Base-by-base conservation (phyloP, 2,113 vertebrate genomes). In the Ranitomeya imitator region DNA sequence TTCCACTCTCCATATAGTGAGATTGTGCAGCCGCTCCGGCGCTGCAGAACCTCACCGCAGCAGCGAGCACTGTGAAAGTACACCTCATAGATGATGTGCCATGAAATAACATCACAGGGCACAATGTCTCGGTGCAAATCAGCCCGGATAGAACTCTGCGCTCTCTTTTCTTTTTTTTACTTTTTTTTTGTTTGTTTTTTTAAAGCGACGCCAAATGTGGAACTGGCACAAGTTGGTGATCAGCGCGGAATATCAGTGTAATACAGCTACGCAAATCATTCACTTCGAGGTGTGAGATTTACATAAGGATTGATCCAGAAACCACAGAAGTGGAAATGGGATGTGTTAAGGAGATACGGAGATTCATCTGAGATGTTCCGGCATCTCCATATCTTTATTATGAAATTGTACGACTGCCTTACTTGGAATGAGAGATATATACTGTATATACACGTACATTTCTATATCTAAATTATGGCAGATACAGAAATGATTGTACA, bases 1-100 rank as follows among this genome's bases (percentile, higher is more conserved):
- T 97, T 97, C 97, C 97, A 96, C 98, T 98, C 97, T 97, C 97
- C 96, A 96, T 97, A 96, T 96, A 97, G 97, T 96, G 96, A 96
- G 96, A 98, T 96, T 97, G 97, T 97, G 96, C 94, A 95, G 94
- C 93, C 92, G 95, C 94, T 95, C 95, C 96, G 97, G 95, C 95
- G 95, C 96, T 95, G 95, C 95, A 94, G 95, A 97, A 95, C 95
- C 96, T 96, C 96, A 96, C 96, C 95, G 97, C 90, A 90, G 92
- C 74, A 55, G 92, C 86, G 73, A 91, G 92, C 93, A 92, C 93
- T 92, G 92, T 92, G 92, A 92, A 92, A 92, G 92, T 92, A 92
- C 94, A 95, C 95, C 94, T 94, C 91, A 94, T 90, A 94, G 93
- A 93, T 91, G 92, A 93, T 90, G 85, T 91, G 92, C 92, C 93